phyloP scores from a whole-genome alignment of 2,888 invertebrate genomes.

The Thera britannica region DNA sequence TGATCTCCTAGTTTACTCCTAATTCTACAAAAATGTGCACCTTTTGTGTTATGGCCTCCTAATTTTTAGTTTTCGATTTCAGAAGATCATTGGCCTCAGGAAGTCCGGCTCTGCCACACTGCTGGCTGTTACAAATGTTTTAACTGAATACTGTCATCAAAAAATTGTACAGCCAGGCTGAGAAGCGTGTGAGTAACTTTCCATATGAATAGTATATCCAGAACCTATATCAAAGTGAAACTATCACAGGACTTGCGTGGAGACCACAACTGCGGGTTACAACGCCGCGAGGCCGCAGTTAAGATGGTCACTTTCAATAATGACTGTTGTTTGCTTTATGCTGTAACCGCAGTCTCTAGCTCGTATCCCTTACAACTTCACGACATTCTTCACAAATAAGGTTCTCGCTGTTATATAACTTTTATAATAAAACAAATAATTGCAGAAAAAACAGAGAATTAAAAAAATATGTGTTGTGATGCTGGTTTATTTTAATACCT shows the following conservation, averaged over 20 bases:
- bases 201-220: neutral
- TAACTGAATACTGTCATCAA: neutral
- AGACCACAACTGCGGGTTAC: conserved; percentile 11
- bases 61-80: too few species aligned
- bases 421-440: too few species aligned
- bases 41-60: too few species aligned
- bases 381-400: neutral
- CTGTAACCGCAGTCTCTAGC: neutral
- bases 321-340: conserved; percentile 33
- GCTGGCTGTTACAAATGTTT: too few species aligned
- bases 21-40: too few species aligned
- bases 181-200: neutral
- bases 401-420: too few species aligned
- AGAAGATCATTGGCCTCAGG: too few species aligned
- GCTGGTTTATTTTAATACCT: too few species aligned
- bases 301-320: conserved; percentile 28
- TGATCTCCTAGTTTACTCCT: too few species aligned
- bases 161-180: neutral
- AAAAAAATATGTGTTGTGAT: too few species aligned
- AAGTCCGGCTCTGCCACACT: too few species aligned
- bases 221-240: conserved; percentile 5
- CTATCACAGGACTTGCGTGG: neutral
- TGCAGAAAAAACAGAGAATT: too few species aligned
- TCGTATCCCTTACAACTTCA: neutral
- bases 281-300: conserved; percentile 13